Conservation (phyloP, 53 echinoderm and acorn worm species). For the Pentamera pediparva region DNA sequence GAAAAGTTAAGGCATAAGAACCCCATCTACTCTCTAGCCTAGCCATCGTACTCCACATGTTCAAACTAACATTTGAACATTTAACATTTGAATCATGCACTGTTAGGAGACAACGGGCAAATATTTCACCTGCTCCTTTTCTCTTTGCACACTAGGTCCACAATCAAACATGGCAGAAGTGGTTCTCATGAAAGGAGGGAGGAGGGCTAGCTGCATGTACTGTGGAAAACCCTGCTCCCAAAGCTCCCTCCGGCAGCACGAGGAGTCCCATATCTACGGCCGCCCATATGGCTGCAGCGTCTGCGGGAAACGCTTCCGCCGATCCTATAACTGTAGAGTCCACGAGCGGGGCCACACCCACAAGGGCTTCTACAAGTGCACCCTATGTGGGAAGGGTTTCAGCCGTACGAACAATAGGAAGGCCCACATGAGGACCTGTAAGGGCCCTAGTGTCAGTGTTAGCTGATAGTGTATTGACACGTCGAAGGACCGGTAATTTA, state of each 20-base stretch:
- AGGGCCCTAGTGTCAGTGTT: too few species aligned
- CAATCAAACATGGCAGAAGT: not conserved
- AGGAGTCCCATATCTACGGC: not conserved
- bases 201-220: slow-evolving; percentile 1
- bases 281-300: slow-evolving; percentile 8
- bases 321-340: slow-evolving; percentile 9
- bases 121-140: slow-evolving; percentile 1
- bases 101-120: not conserved
- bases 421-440: slow-evolving; percentile 2
- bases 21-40: too few species aligned
- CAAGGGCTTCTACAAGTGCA: slow-evolving; percentile 21
- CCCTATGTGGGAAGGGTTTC: slow-evolving; percentile 17
- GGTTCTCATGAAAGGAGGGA: not conserved
- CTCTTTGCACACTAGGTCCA: slow-evolving; percentile 5
- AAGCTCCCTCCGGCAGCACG: slow-evolving; percentile 3
- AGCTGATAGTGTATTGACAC: too few species aligned
- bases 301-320: slow-evolving; percentile 12
- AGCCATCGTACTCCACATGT: too few species aligned
- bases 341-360: slow-evolving; percentile 24
- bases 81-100: too few species aligned
- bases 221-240: slow-evolving; percentile 5
- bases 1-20: too few species aligned
- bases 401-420: slow-evolving; percentile 7
- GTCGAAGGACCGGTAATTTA: too few species aligned
- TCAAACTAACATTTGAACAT: too few species aligned